Base-by-base conservation (phyloP, 2,797 vertebrate genomes). In the Glossophaga mutica region DNA sequence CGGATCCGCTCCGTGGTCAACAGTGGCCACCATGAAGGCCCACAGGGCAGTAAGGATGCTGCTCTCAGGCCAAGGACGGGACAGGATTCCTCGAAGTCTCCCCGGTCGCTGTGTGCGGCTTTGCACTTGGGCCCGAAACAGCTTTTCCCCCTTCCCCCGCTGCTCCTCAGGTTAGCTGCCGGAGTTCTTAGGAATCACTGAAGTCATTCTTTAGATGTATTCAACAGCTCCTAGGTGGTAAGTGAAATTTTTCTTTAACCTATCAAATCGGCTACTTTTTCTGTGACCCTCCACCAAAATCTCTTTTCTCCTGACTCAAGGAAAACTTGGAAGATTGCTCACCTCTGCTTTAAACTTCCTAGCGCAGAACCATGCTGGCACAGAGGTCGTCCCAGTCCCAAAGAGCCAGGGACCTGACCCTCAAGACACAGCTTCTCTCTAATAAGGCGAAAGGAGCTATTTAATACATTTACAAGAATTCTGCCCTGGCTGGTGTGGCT, bases 31-130 rank as follows among this genome's bases (percentile, higher is more conserved):
- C 6, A 4, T 3, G 6, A n/a, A 7, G 1, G 37, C 32, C 37
- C 59, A 4, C 1, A 0, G 0, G 2, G 37, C 42, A 32, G 14
- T n/a, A 37, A 22, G n/a, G 22, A 42, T 0, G 5, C 42, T 68
- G 2, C n/a, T 50, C 57, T 57, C 37, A 21, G 74, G 48, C 81
- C 48, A 0, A 19, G 7, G 16, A 24, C 0, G 0, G 21, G 11
- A 4, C 1, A 16, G 14, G 10, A 34, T 50, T 82, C 26, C 39
- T 3, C 24, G 0, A 19, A 12, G 34, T n/a, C 68, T 3, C 26
- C 57, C 11, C 0, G 0, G 21, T 37, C 68, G 52, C 32, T 3
- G 0, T 1, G 34, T 1, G 46, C 0, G 0, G 59, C 48, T 62
- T 8, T 7, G 19, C 11, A 12, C 62, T 48, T 24, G 55, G 44